These are phyloP conservation scores for Gastrophysa polygoni DNA, from an alignment of 2,888 invertebrate genomes.

Conservation along the genomic window DNA sequence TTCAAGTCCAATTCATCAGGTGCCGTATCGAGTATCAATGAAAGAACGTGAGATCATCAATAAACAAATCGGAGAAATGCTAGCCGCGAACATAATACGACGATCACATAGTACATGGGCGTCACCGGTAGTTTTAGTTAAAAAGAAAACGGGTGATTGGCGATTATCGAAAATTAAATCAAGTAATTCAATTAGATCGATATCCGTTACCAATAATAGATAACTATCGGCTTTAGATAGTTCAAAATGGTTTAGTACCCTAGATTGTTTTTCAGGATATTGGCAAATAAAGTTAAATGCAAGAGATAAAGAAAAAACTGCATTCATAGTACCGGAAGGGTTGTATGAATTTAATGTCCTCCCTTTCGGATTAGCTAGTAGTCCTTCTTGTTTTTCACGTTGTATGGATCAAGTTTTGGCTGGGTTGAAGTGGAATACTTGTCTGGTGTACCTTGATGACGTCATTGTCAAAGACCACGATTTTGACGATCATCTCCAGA, in stretches of 20 bases:
- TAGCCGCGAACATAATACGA: not conserved
- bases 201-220: not conserved
- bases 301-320: not conserved
- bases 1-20: not conserved
- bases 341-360: not conserved
- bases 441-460: not conserved
- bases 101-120: not conserved
- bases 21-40: not conserved
- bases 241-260: not conserved
- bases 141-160: not conserved
- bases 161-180: not conserved
- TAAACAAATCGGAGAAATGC: not conserved
- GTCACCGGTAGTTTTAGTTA: not conserved
- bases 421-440: not conserved
- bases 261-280: slow-evolving; percentile 2
- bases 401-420: slow-evolving; percentile 6
- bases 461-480: not conserved
- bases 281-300: not conserved
- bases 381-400: slow-evolving; percentile 4
- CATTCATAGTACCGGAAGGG: not conserved
- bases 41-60: not conserved
- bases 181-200: not conserved
- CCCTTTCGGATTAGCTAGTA: not conserved
- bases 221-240: not conserved
- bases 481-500: not conserved